Conservation (phyloP, 2,888 invertebrate species). For the Hypercompe scribonia region DNA sequence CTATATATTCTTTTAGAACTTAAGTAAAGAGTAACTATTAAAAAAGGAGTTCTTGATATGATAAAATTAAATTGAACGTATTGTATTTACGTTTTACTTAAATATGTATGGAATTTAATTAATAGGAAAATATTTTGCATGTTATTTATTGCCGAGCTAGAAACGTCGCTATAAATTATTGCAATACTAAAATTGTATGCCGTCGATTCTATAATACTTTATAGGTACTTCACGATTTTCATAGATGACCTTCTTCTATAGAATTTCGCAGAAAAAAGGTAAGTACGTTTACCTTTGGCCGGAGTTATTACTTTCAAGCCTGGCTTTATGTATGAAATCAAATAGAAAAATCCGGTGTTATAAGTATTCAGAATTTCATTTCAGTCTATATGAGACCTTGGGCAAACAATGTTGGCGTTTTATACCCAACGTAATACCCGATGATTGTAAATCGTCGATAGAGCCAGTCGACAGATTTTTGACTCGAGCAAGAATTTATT, state of each 20-base stretch:
- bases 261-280: constrained; percentile 1
- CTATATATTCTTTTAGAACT: too few species aligned
- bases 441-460: background rate
- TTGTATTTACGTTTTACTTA: too few species aligned
- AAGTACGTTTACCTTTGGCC: background rate
- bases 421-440: background rate
- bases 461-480: background rate
- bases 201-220: background rate
- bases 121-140: too few species aligned
- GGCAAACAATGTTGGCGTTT: constrained; percentile 9
- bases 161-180: background rate
- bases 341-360: constrained; percentile 14
- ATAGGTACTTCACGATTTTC: background rate
- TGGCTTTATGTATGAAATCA: constrained; percentile 8
- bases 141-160: background rate
- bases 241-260: background rate
- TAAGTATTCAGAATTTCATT: constrained; percentile 20
- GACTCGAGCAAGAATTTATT: background rate
- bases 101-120: too few species aligned
- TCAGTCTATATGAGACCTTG: constrained; percentile 16
- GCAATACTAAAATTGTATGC: background rate
- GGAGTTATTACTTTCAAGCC: constrained; percentile 1
- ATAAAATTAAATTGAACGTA: too few species aligned
- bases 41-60: too few species aligned
- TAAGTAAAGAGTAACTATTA: too few species aligned